Evolutionary conservation across 2,113 vertebrate genomes (phyloP).

Genomic region (Seriola quinqueradiata): DNA sequence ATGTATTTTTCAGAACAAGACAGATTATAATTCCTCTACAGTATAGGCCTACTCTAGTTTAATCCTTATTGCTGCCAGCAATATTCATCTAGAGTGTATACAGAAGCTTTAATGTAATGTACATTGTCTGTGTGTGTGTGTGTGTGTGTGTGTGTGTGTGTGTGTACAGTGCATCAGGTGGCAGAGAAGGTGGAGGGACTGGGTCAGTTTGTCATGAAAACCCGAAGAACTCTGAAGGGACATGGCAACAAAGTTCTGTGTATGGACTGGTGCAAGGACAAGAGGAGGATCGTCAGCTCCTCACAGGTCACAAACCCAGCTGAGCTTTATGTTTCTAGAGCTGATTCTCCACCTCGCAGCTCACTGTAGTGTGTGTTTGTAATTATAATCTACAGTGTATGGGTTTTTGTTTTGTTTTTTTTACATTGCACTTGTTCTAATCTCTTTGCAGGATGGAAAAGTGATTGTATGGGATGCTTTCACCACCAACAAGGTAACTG

Average conservation of each 20-base stretch:
- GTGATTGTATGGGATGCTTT: slow-evolving; percentile 99
- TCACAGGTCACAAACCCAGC: slow-evolving; percentile 90
- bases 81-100: slow-evolving; percentile 22
- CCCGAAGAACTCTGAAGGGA: slow-evolving; percentile 95
- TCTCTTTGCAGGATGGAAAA: slow-evolving; percentile 92
- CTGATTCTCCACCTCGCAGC: background rate
- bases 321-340: background rate
- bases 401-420: background rate
- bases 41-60: slow-evolving; percentile 22
- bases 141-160: slow-evolving; percentile 43
- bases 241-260: slow-evolving; percentile 99
- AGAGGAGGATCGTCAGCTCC: slow-evolving; percentile 97
- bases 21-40: slow-evolving; percentile 9
- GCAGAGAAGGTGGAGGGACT: slow-evolving; percentile 95
- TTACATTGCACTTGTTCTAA: background rate
- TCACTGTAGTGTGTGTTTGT: background rate
- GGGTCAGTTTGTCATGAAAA: slow-evolving; percentile 99
- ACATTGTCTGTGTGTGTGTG: slow-evolving; percentile 11
- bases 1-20: slow-evolving; percentile 5
- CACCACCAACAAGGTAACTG: slow-evolving; percentile 96
- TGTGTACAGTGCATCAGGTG: slow-evolving; percentile 93
- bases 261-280: slow-evolving; percentile 99
- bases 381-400: background rate
- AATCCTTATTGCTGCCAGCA: slow-evolving; percentile 42
- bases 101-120: slow-evolving; percentile 18